phyloP scores from a whole-genome alignment of 2,113 vertebrate species.

The Prunella himalayana region DNA sequence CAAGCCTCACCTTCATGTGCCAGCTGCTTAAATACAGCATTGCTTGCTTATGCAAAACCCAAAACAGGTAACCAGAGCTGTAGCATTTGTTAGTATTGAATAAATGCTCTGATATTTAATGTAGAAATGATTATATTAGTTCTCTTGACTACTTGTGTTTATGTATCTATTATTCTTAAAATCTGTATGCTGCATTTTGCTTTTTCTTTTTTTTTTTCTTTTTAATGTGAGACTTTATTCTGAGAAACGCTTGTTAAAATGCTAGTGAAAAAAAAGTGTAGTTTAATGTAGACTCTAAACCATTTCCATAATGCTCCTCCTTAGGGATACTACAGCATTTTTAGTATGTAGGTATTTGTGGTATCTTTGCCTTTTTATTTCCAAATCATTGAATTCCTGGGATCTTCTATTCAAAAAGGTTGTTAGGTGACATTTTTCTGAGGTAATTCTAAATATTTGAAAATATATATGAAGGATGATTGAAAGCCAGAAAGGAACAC shows the following conservation, averaged over 20 bases:
- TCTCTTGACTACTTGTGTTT: not conserved
- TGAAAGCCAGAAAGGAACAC: not conserved
- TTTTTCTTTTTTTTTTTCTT: not conserved
- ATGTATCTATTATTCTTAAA: conserved; percentile 16
- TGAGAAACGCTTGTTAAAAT: conserved; percentile 18
- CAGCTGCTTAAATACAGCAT: not conserved
- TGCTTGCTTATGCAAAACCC: not conserved
- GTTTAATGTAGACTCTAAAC: not conserved
- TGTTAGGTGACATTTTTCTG: not conserved
- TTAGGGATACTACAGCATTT: conserved; percentile 12
- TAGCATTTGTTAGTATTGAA: not conserved
- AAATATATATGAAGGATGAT: not conserved
- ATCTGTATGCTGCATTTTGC: not conserved
- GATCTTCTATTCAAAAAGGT: not conserved
- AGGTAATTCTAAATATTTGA: conserved; percentile 21
- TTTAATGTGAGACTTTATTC: not conserved
- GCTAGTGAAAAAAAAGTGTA: not conserved
- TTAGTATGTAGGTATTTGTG: not conserved
- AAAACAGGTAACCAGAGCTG: not conserved
- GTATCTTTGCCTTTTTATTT: not conserved
- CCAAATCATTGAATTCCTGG: not conserved
- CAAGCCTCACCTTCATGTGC: not conserved
- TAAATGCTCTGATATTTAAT: not conserved
- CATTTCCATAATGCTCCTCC: not conserved
- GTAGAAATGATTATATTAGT: not conserved